Base-by-base conservation (phyloP, 2,888 invertebrate genomes). In the Tuberolachnus salignus region DNA sequence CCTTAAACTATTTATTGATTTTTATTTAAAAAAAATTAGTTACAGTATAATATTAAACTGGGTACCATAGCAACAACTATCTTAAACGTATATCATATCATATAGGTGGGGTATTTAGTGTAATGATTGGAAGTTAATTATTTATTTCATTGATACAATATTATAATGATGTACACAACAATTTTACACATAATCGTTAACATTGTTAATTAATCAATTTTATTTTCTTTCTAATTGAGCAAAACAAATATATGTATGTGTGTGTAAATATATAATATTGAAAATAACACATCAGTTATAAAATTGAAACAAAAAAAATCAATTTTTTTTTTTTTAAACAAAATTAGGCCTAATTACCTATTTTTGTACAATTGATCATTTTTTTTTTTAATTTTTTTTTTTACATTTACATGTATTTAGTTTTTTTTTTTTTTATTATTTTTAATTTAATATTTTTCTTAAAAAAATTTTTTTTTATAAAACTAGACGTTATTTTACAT, bases 61-160 rank as follows among this genome's bases (percentile, higher is more conserved):
- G 67, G 67, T 78, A 78, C 78, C 78, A 78, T 78, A 78, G 78
- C 75, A 11, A 75, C 26, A 57, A 67, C 78, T 59, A 78, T 69
- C 51, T 78, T 69, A 67, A 78, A 69, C 34, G 11, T 72, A 72
- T 71, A 26, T 71, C 46, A 69, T 69, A 19, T 46, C 23, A 53
- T 75, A 66, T 49, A 75, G 75, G 75, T 75, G 75, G 67, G 67
- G 75, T 51, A 69, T 57, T 55, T 44, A 66, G 44, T 63, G 51
- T 67, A 16, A 49, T 67, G 66, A 75, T 75, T 57, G 75, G 57
- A 67, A 75, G 75, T 75, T 66, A 49, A 75, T 34, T 34, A 34
- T 67, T 66, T 61, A 51, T 59, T 57, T 74, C 53, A 66, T 53
- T 42, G 34, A 55, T 75, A 55, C 44, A 63, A 46, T n/a, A 46